Conservation (phyloP, 2,888 invertebrate species). For the Lysandra coridon region DNA sequence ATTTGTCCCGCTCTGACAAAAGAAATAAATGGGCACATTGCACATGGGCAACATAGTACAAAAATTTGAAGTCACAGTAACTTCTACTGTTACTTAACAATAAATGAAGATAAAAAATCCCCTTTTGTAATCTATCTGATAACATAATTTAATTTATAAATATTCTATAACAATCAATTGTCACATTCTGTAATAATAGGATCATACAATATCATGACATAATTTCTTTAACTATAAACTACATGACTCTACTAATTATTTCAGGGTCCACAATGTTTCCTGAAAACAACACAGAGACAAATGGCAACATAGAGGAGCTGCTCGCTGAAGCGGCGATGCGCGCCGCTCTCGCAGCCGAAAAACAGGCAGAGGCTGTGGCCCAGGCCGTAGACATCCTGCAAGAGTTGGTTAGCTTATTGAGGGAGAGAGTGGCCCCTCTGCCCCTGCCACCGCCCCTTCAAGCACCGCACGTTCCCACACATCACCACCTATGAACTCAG, state of each 20-base stretch:
- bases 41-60: too few species aligned
- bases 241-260: neutral
- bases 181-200: too few species aligned
- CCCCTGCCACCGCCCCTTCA: conserved; percentile 45
- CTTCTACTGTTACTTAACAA: too few species aligned
- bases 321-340: conserved; percentile 74
- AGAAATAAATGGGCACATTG: too few species aligned
- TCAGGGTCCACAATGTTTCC: conserved; percentile 11
- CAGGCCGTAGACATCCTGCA: conserved; percentile 59
- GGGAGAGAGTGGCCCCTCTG: conserved; percentile 80
- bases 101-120: too few species aligned
- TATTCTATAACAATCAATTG: too few species aligned
- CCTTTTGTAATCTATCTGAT: too few species aligned
- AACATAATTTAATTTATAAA: too few species aligned
- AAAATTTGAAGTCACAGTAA: too few species aligned
- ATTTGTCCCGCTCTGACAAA: too few species aligned
- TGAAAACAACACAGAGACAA: conserved; percentile 37
- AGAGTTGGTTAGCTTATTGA: conserved; percentile 71
- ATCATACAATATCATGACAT: neutral
- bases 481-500: conserved; percentile 41
- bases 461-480: conserved; percentile 49
- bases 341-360: conserved; percentile 70
- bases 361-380: conserved; percentile 67
- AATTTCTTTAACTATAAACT: neutral
- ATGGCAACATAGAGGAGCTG: conserved; percentile 65